Percentiles rank a stretch among this genome's conserved stretches.
Conservation (phyloP, 2,888 invertebrate genomes). For the Ferdinandea cuprea region DNA sequence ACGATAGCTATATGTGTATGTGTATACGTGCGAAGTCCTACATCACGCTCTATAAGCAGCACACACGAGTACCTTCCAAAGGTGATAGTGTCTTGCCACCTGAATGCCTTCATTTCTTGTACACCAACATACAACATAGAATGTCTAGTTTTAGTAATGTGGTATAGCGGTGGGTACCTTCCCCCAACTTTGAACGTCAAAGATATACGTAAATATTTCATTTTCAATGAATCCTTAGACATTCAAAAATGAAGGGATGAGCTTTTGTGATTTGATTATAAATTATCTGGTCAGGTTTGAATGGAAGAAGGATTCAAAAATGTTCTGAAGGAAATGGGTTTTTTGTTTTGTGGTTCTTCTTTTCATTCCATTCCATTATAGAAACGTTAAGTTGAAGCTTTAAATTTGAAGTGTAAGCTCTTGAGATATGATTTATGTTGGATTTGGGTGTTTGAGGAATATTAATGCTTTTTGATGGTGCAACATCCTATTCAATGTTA, state of each 20-base stretch:
- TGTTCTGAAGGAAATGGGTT: too few relatives aligned
- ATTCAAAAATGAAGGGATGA: neutral
- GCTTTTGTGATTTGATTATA: neutral
- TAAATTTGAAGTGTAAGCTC: too few relatives aligned
- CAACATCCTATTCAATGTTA: too few relatives aligned
- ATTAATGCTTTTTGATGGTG: neutral
- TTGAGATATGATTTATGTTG: too few relatives aligned
- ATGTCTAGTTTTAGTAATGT: neutral
- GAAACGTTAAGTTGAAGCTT: too few relatives aligned
- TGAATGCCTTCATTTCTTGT: slow-evolving; percentile 9
- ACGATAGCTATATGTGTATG: neutral
- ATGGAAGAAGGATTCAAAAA: neutral
- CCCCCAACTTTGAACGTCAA: neutral
- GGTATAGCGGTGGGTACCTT: neutral
- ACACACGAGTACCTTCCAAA: slow-evolving; percentile 20
- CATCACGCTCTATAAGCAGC: neutral
- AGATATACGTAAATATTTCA: slow-evolving; percentile 31
- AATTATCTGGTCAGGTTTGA: neutral
- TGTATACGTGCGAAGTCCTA: slow-evolving; percentile 10
- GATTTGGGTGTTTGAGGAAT: neutral
- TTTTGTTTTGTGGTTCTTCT: too few relatives aligned
- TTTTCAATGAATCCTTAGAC: neutral
- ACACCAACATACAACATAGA: neutral
- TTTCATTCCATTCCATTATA: too few relatives aligned
- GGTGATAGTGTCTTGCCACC: slow-evolving; percentile 19